Evolutionary conservation across 2,797 vertebrate genomes (phyloP).

Genomic region (Poecilia picta): DNA sequence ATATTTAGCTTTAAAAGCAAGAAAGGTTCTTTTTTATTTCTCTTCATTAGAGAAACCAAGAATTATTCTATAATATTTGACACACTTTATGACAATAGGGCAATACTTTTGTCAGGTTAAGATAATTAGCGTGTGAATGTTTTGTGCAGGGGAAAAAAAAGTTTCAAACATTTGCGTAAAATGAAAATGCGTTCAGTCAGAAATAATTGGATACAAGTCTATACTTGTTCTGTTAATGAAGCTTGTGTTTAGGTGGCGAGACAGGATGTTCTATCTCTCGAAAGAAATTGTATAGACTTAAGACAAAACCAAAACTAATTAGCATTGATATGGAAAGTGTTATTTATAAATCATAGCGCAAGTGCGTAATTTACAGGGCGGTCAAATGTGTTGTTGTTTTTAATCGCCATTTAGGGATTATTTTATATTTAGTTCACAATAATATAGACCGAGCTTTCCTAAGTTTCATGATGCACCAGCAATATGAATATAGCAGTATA

Average conservation of each 20-base stretch:
- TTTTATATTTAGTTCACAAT: not conserved
- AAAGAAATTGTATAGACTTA: conserved; percentile 3
- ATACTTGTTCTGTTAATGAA: conserved; percentile 41
- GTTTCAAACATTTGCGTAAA: conserved; percentile 16
- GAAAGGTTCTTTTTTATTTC: conserved; percentile 29
- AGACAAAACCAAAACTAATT: not conserved
- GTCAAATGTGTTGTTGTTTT: not conserved
- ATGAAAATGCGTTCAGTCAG: conserved; percentile 20
- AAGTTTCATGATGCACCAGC: conserved; percentile 14
- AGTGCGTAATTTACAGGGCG: not conserved
- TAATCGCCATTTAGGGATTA: not conserved
- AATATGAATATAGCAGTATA: conserved; percentile 29
- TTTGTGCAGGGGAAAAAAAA: conserved; percentile 14
- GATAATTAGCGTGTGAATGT: conserved; percentile 15
- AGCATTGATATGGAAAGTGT: not conserved
- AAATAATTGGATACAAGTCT: conserved; percentile 27
- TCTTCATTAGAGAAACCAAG: conserved; percentile 43
- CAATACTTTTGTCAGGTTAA: conserved; percentile 2
- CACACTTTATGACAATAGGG: not conserved
- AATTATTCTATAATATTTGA: conserved; percentile 18
- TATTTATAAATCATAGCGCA: not conserved
- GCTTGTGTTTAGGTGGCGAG: conserved; percentile 5
- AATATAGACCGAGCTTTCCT: not conserved
- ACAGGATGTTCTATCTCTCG: not conserved
- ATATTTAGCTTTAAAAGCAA: conserved; percentile 24